phyloP scores from a whole-genome alignment of 2,113 vertebrate genomes.

The Pheucticus melanocephalus region DNA sequence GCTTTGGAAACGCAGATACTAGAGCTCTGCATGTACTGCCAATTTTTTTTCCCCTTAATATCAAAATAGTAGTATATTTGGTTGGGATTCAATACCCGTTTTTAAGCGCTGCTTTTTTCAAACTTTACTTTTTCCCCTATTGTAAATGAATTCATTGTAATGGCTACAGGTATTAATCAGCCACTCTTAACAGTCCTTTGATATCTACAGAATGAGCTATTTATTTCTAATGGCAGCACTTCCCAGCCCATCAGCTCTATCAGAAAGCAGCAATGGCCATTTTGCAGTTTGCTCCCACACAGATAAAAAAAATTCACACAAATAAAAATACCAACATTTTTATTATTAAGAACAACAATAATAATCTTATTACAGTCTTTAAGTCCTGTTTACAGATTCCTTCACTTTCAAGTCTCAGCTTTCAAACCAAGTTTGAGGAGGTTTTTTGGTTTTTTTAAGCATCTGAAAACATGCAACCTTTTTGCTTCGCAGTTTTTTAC shows the following conservation, averaged over 20 bases:
- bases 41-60: not conserved
- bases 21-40: not conserved
- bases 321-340: not conserved
- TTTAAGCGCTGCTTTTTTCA: not conserved
- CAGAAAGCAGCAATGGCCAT: not conserved
- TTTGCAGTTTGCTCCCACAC: not conserved
- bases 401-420: not conserved
- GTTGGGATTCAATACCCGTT: not conserved
- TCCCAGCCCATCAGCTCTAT: not conserved
- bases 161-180: not conserved
- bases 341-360: not conserved
- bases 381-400: not conserved
- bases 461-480: not conserved
- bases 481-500: not conserved
- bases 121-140: not conserved
- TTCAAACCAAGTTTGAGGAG: not conserved
- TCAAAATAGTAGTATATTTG: not conserved
- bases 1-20: not conserved
- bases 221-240: not conserved
- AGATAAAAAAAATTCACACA: not conserved
- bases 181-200: not conserved
- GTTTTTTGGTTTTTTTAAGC: not conserved
- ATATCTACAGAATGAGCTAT: not conserved
- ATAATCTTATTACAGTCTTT: not conserved
- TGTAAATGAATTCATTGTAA: not conserved